Evolutionary conservation across 2,797 vertebrate genomes (phyloP).

Genomic region (Nyctalus aviator): DNA sequence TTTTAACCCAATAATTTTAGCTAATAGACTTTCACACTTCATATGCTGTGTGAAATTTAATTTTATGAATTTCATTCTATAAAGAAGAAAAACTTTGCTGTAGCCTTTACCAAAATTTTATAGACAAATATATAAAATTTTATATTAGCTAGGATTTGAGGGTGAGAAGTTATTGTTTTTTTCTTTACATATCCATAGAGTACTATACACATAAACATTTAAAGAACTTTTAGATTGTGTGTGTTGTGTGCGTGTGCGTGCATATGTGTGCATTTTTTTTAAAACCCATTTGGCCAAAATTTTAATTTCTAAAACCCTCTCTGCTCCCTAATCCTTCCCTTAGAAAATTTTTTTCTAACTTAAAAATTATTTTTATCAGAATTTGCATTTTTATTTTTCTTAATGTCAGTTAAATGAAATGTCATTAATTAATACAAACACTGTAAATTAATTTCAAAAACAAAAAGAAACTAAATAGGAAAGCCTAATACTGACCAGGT

Average conservation of each 20-base stretch:
- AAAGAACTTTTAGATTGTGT: slow-evolving; percentile 43
- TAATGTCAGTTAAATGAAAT: slow-evolving; percentile 46
- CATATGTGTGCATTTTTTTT: neutral
- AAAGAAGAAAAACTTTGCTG: slow-evolving; percentile 35
- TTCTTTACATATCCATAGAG: neutral
- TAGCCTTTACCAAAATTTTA: slow-evolving; percentile 38
- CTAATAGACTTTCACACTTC: neutral
- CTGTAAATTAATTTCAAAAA: slow-evolving; percentile 54
- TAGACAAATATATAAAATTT: slow-evolving; percentile 19
- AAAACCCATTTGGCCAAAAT: neutral
- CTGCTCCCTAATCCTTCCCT: neutral
- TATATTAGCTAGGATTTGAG: slow-evolving; percentile 31
- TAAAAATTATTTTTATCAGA: slow-evolving; percentile 12
- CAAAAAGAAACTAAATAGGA: slow-evolving; percentile 16
- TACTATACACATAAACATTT: slow-evolving; percentile 36
- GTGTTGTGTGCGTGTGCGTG: neutral
- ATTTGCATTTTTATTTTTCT: slow-evolving; percentile 23
- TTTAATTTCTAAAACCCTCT: slow-evolving; percentile 25
- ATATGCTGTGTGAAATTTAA: neutral
- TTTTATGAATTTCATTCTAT: slow-evolving; percentile 15
- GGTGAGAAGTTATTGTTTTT: neutral
- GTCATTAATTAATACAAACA: slow-evolving; percentile 21
- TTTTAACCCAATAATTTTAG: neutral
- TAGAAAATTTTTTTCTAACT: neutral
- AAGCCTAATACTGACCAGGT: neutral